Conservation (phyloP, 2,113 vertebrate species). For the Verasper variegatus region DNA sequence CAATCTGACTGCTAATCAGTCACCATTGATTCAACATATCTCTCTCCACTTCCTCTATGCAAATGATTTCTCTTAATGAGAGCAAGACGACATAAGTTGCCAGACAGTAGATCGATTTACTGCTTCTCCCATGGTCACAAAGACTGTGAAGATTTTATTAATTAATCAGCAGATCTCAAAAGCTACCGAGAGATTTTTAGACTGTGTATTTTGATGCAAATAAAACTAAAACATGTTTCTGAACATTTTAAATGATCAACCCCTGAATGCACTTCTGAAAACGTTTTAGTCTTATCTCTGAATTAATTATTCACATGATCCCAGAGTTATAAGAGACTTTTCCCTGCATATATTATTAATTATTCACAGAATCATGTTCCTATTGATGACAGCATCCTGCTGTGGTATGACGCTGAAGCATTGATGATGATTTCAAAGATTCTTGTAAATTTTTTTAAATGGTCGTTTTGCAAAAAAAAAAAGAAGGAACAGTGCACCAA, state of each 20-base stretch:
- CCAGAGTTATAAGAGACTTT: constrained; percentile 36
- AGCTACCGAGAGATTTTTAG: neutral
- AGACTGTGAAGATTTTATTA: neutral
- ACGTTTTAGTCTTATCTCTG: constrained; percentile 1
- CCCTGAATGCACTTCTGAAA: neutral
- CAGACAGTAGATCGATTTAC: neutral
- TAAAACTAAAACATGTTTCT: neutral
- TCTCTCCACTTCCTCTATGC: constrained; percentile 21
- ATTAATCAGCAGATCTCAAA: neutral
- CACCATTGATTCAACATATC: constrained; percentile 16
- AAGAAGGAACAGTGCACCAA: neutral
- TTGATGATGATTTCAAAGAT: constrained; percentile 18
- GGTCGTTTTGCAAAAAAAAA: neutral
- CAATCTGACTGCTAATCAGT: constrained; percentile 36
- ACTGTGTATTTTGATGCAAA: neutral
- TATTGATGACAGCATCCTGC: constrained; percentile 56
- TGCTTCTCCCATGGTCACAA: neutral
- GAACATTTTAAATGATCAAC: neutral
- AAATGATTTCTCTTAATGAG: neutral
- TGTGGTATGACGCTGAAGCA: constrained; percentile 34
- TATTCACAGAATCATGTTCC: constrained; percentile 63
- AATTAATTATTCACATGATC: constrained; percentile 67
- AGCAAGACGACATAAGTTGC: neutral
- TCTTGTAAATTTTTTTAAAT: neutral
- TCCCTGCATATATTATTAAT: constrained; percentile 60